Evolutionary conservation across 92 coral and sea anemone genomes (phyloP).

Genomic region (Parazoanthus atlanticus): DNA sequence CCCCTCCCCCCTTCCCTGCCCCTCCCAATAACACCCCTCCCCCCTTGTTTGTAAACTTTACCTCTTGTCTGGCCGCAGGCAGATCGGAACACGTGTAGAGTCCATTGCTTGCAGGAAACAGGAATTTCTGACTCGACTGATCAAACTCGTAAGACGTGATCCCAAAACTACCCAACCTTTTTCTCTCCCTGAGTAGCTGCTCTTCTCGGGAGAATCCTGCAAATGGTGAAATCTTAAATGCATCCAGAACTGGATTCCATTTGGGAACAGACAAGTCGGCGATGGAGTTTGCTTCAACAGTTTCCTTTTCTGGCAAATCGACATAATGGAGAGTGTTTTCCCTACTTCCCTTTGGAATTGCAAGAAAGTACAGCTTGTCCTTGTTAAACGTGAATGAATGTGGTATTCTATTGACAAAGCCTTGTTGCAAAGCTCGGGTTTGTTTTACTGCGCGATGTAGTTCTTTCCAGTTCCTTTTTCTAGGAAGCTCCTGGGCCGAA

Average conservation of each 20-base stretch:
- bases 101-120: constrained; percentile 90
- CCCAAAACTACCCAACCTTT: constrained; percentile 94
- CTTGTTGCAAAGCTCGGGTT: constrained; percentile 75
- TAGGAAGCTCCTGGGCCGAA: constrained; percentile 26
- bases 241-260: constrained; percentile 85
- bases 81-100: constrained; percentile 82
- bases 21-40: background rate
- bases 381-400: constrained; percentile 93
- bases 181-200: constrained; percentile 89
- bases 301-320: constrained; percentile 63
- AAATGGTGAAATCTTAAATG: constrained; percentile 69
- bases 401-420: constrained; percentile 86
- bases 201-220: constrained; percentile 96
- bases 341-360: constrained; percentile 89
- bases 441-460: constrained; percentile 88
- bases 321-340: constrained; percentile 95
- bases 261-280: constrained; percentile 59
- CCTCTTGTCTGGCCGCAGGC: constrained; percentile 15
- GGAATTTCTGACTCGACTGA: constrained; percentile 76
- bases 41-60: background rate
- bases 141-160: constrained; percentile 94
- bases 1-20: background rate
- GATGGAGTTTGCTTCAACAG: constrained; percentile 5
- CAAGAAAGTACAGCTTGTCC: constrained; percentile 86
- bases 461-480: constrained; percentile 81